A percentile compares a stretch with the other conserved stretches of the same genome.
Evolutionary conservation across 2,797 vertebrate species (phyloP).

Genomic region (Chlorospingus flavigularis): DNA sequence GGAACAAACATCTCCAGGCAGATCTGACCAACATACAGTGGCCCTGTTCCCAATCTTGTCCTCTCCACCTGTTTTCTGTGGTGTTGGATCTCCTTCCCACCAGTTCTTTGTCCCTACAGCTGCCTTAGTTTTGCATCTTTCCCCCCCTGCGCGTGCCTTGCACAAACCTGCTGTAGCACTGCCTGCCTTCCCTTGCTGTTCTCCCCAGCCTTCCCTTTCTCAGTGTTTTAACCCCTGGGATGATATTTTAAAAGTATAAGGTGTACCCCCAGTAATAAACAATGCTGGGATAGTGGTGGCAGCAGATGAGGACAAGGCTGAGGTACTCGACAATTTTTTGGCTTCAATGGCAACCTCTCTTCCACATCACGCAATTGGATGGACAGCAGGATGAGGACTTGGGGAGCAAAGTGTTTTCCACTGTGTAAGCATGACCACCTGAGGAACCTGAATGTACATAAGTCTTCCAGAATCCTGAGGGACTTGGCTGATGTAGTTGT

Average conservation of each 20-base stretch:
- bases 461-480: background rate
- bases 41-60: background rate
- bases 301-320: background rate
- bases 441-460: background rate
- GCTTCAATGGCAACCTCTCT: background rate
- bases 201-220: background rate
- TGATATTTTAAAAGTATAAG: background rate
- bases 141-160: rapidly evolving
- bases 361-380: background rate
- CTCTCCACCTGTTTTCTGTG: background rate
- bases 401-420: background rate
- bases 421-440: background rate
- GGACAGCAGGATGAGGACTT: background rate
- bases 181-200: background rate
- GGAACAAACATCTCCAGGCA: background rate
- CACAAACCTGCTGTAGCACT: background rate
- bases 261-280: background rate
- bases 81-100: background rate
- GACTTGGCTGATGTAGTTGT: background rate
- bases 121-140: background rate
- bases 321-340: background rate
- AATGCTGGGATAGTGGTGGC: background rate
- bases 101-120: background rate
- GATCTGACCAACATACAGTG: background rate
- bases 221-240: background rate